These are phyloP conservation scores for Heliconius erato DNA, from an alignment of 2,888 invertebrate species.

Conservation along the genomic window DNA sequence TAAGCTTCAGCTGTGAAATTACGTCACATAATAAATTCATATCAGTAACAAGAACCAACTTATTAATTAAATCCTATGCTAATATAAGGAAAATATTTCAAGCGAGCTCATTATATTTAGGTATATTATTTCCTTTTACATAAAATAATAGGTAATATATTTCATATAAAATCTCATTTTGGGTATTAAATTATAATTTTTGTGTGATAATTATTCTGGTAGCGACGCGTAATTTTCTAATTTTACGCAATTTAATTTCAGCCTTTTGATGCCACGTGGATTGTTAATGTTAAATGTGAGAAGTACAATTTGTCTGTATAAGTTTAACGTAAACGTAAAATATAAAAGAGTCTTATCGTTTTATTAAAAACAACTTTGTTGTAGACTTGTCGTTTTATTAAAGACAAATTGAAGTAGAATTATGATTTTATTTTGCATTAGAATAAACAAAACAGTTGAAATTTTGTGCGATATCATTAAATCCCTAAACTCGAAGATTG, in stretches of 20 bases:
- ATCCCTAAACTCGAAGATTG: too few relatives aligned
- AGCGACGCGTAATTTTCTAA: conserved; percentile 26
- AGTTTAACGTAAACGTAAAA: neutral
- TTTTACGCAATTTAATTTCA: conserved; percentile 34
- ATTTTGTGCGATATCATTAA: too few relatives aligned
- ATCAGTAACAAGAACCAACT: neutral
- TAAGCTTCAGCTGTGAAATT: neutral
- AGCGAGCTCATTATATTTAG: neutral
- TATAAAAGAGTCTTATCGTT: neutral
- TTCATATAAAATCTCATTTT: neutral
- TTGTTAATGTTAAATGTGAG: conserved; percentile 5
- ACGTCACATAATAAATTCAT: neutral
- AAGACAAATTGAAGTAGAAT: too few relatives aligned
- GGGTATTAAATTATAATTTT: conserved; percentile 9
- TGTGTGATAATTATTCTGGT: conserved; percentile 28
- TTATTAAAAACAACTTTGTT: neutral
- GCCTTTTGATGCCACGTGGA: conserved; percentile 3
- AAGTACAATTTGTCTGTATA: neutral
- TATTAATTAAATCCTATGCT: neutral
- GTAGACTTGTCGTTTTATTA: neutral
- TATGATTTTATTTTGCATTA: too few relatives aligned
- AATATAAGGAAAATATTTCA: neutral
- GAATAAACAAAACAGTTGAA: too few relatives aligned
- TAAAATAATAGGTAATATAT: neutral
- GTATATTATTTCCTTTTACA: neutral